Evolutionary conservation across 2,113 vertebrate species (phyloP), one percentile per base, ranked within the genome.

Genomic region (Rattus rattus): DNA sequence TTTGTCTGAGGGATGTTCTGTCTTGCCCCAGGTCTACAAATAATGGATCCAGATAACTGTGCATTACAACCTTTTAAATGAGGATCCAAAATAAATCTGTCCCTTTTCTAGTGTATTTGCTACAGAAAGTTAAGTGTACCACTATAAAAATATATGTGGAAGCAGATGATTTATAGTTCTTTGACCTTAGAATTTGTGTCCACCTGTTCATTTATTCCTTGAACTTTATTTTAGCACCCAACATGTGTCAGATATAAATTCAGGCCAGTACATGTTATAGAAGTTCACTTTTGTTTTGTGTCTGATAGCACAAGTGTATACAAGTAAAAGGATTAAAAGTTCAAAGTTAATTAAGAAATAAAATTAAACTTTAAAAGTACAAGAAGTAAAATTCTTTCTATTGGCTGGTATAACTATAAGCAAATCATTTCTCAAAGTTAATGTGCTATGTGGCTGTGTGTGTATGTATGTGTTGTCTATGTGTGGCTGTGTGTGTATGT

Each of bases 251-350:
- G 26, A 43, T 39, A 94, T 16, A 95, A 26, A 49, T 54, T 11
- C 33, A 87, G 61, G 72, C 22, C 7, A 2, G 19, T 1, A 92
- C 22, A 52, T 70, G 36, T 86, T 91, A 52, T 77, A 72, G 43
- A 17, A 92, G 49, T 91, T 81, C 33, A 75, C 12, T 28, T 47
- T 6, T 43, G 14, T 94, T 72, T 7, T 76, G 26, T 7, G 2
- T 70, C 63, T 90, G 63, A 70, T 0, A 49, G 12, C 56, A 89
- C 30, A 11, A 47, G 33, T 70, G 43, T 7, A 39, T 89, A 47
- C 56, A 94, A 70, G 61, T 85, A 70, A 88, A 90, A 16, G 72
- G 90, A 24, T 61, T 59, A 73, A 89, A 94, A 91, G 43, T 43
- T 43, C 43, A 43, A 43, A 2, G 43, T 43, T 43, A 43, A 43